Evolutionary conservation across 2,888 invertebrate species (phyloP), one percentile per base, ranked within the genome.

Genomic region (Polietes domitor): DNA sequence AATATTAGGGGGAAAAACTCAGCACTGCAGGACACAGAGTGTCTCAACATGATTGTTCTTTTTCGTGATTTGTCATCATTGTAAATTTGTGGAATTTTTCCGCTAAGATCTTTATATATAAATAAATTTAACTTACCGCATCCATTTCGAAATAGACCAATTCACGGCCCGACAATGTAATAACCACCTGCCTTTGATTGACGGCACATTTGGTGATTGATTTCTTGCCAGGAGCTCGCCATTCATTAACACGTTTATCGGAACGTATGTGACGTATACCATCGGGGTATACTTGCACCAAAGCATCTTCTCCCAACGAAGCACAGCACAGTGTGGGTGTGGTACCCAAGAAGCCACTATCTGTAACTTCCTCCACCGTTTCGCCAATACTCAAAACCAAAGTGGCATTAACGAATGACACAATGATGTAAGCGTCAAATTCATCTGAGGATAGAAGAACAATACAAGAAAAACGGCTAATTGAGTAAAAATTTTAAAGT

Each of bases 281-380:
- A 91, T 99, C 99, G 0, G 99, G 99, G 92, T 99, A 99, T 15
- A 99, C 98, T 94, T 99, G 99, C 0, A 99, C 98, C 26, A 99
- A 93, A 0, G 99, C 98, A 93, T 99, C 99, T 90, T 98, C 99
- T 77, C 99, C 99, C 32, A 99, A 94, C 43, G 99, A 97, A 10
- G 98, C 98, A 93, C 99, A 99, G 85, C 98, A 97, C n/a, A 99
- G 93, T 0, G 99, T 99, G 0, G 99, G 99, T 0, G 99, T 99
- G 0, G 99, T 99, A 82, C 99, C 99, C 89, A 99, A 94, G 92
- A 99, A 99, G 61, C 99, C 99, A 85, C 99, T 99, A 93, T 99
- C 99, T 0, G 99, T 98, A 26, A 99, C 99, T 96, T 99, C 99
- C 93, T 99, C 99, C n/a, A 99, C 99, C 15, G 99, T 99, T 93